phyloP scores from a whole-genome alignment of 2,888 invertebrate species.

The Cryptocephalus primarius region DNA sequence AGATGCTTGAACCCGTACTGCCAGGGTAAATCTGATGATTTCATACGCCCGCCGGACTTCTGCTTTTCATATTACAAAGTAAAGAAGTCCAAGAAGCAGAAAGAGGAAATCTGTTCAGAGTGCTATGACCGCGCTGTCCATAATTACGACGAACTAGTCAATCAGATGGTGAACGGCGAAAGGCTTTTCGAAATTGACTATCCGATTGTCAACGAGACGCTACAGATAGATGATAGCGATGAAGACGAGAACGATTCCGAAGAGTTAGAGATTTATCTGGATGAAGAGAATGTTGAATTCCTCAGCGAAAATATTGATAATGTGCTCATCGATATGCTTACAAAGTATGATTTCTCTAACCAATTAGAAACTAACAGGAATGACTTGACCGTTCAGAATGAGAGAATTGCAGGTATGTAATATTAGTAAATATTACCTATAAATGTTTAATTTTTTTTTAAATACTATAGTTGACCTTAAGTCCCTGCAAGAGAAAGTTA shows the following conservation, averaged over 20 bases:
- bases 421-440: too few relatives aligned
- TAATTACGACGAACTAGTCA: constrained; percentile 30
- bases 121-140: constrained; percentile 32
- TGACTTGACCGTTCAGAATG: constrained; percentile 31
- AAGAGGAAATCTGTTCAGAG: constrained; percentile 33
- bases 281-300: constrained; percentile 28
- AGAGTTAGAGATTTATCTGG: constrained; percentile 18
- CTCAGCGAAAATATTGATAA: constrained; percentile 38
- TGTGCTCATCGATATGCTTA: constrained; percentile 38
- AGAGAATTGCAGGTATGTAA: constrained; percentile 17
- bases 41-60: constrained; percentile 37
- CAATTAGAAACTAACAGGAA: constrained; percentile 35
- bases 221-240: constrained; percentile 36
- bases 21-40: constrained; percentile 27
- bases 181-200: constrained; percentile 20
- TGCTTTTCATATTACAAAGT: constrained; percentile 36
- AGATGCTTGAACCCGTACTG: constrained; percentile 50
- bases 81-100: constrained; percentile 27
- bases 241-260: constrained; percentile 26
- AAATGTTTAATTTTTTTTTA: too few relatives aligned
- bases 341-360: constrained; percentile 37
- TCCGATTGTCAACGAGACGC: constrained; percentile 33
- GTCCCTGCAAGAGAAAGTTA: constrained; percentile 6
- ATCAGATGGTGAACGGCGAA: constrained; percentile 17
- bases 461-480: too few relatives aligned